Evolutionary conservation across 2,113 vertebrate species (phyloP), one percentile per base, ranked within the genome.

Genomic region (Tachysurus vachellii): DNA sequence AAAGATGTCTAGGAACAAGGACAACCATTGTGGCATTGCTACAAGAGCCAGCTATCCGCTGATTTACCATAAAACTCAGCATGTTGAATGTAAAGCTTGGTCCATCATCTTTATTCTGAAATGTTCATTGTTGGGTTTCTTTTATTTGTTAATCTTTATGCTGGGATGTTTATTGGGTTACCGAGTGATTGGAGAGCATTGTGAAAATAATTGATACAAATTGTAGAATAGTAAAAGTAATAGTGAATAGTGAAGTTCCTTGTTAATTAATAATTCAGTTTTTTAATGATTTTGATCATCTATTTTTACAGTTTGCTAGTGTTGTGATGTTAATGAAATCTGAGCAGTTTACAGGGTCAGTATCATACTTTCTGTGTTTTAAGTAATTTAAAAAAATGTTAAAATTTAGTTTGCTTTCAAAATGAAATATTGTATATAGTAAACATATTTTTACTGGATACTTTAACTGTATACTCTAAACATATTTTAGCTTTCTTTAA

Each of bases 21-120:
- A 85, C 76, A 96, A 96, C 93, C 94, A 96, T 92, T 96, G 95
- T 86, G 95, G 95, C 17, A 94, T 96, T 61, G 93, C 94, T 13
- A 94, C 92, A 0, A 89, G 91, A 19, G 56, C 95, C 85, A 94
- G 94, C 87, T 96, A 95, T 90, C 95, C 95, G 13, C 90, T 96
- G 87, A 94, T 96, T 56, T 95, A 4, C 64, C n/a, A 28, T 66
- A 66, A 66, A 66, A 44, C 36, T 73, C 70, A 11, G 23, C 6
- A 3, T 70, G 31, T 70, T 36, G 31, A 70, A 31, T 70, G 68
- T 42, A 16, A 17, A 6, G 31, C 31, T 42, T 70, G 31, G 16
- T 36, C 68, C 19, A 42, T 16, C 16, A 8, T 70, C 68, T 70
- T 70, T 19, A 31, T 70, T 42, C 16, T 70, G 31, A 31, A 6